Evolutionary conservation across 1,140 invertebrate species (phyloP), one percentile per base, ranked within the genome.

Genomic region (Mamestra configurata): DNA sequence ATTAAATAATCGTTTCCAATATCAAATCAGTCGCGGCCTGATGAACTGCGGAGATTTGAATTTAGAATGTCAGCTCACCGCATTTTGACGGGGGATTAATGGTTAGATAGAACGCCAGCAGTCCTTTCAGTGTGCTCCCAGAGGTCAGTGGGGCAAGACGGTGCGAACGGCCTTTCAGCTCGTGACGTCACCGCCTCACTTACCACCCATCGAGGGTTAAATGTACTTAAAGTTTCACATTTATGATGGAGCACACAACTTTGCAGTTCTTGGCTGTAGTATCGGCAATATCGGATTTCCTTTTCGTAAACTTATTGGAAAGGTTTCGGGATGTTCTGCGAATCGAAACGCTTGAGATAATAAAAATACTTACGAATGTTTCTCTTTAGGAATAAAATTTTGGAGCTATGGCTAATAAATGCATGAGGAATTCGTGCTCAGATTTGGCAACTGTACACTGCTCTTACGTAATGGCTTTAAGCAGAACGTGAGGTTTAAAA

Each of bases 61-160:
- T 77, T 77, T 77, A 77, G 35, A 64, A 77, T 49, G 10, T 77
- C 55, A 49, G 73, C 31, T 77, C 27, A 77, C 61, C 61, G 49
- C 27, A 66, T 68, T 77, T 77, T 11, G 75, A 77, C n/a, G 22
- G 75, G 55, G 49, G 75, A 77, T 77, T 77, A 77, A 53, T 77
- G 46, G 73, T 31, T 76, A 18, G 55, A 61, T 76, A 27, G 55
- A 76, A n/a, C 43, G 27, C 57, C 59, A 55, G 18, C 59, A 59
- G 57, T 49, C 55, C 61, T 53, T 66, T 77, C 61, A 68, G 59
- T 77, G 70, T 66, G 18, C 35, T 40, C 46, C 46, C 49, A 55
- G 57, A 68, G 77, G 83, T 84, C 76, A 84, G 66, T 84, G 75
- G 82, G 82, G 73, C 82, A 82, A 79, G 76, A 72, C 77, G 77